These are phyloP conservation scores for Volucella bombylans DNA, from an alignment of 2,888 invertebrate species.

Conservation along the genomic window DNA sequence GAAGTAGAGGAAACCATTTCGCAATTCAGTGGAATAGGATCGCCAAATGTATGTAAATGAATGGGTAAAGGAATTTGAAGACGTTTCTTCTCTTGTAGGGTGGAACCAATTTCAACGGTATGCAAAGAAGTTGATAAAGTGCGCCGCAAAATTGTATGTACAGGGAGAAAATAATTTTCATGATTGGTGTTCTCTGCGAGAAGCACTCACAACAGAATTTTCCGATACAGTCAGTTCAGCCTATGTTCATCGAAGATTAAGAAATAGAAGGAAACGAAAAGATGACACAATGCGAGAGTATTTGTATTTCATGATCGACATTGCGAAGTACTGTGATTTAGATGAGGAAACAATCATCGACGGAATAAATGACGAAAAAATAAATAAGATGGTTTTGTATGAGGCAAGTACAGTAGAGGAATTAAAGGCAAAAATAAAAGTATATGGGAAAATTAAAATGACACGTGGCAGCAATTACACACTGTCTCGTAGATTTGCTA, in stretches of 20 bases:
- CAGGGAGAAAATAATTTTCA: slow-evolving; percentile 4
- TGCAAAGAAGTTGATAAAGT: not conserved
- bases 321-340: slow-evolving; percentile 7
- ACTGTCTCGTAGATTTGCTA: not conserved
- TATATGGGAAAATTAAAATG: too few relatives aligned
- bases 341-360: slow-evolving; percentile 5
- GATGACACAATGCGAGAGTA: not conserved
- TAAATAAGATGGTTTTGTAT: not conserved
- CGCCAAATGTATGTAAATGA: slow-evolving; percentile 5
- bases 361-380: not conserved
- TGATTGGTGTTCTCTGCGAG: not conserved
- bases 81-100: slow-evolving; percentile 4
- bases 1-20: slow-evolving; percentile 5
- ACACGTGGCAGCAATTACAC: too few relatives aligned
- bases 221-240: slow-evolving; percentile 8
- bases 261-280: not conserved
- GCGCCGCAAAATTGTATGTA: slow-evolving; percentile 6
- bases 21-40: slow-evolving; percentile 5
- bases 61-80: slow-evolving; percentile 4
- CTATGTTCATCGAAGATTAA: not conserved
- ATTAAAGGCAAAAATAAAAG: too few relatives aligned
- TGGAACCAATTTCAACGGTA: slow-evolving; percentile 5
- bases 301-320: slow-evolving; percentile 6
- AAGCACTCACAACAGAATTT: slow-evolving; percentile 1
- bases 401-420: too few relatives aligned